Conservation (phyloP, 2,797 vertebrate genomes). For the Acipenser ruthenus region DNA sequence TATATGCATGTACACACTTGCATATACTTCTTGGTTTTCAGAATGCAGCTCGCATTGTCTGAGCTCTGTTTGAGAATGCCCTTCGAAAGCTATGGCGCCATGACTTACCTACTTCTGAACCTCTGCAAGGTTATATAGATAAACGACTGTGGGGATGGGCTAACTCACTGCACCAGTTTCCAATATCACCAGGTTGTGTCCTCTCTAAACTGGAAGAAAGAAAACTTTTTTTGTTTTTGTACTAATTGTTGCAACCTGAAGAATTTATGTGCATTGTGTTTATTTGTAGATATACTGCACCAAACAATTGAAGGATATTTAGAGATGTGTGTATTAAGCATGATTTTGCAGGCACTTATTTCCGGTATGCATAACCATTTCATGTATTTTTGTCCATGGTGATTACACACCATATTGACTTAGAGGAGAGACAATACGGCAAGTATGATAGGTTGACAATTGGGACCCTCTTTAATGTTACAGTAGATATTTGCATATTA, state of each 20-base stretch:
- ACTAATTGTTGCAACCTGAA: neutral
- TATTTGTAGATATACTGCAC: too few relatives aligned
- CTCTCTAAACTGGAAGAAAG: constrained; percentile 82
- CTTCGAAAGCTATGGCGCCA: constrained; percentile 91
- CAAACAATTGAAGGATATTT: too few relatives aligned
- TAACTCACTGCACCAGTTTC: constrained; percentile 88
- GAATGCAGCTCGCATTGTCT: constrained; percentile 92
- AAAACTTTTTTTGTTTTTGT: constrained; percentile 52
- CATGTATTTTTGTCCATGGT: constrained; percentile 3
- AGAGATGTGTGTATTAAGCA: too few relatives aligned
- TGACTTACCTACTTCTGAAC: constrained; percentile 87
- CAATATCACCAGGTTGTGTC: constrained; percentile 67
- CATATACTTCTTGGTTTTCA: constrained; percentile 31
- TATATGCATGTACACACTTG: neutral
- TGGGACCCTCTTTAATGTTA: too few relatives aligned
- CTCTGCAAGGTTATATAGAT: constrained; percentile 89
- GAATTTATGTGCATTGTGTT: neutral
- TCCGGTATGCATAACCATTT: neutral
- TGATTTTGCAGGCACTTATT: neutral
- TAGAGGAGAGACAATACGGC: too few relatives aligned
- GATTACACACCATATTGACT: neutral
- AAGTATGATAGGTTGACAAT: too few relatives aligned
- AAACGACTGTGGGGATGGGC: constrained; percentile 89
- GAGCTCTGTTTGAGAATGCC: constrained; percentile 92
- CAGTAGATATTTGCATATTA: too few relatives aligned